These are phyloP conservation scores for Quadriops clusia DNA, from an alignment of 2,888 invertebrate species.

Conservation along the genomic window DNA sequence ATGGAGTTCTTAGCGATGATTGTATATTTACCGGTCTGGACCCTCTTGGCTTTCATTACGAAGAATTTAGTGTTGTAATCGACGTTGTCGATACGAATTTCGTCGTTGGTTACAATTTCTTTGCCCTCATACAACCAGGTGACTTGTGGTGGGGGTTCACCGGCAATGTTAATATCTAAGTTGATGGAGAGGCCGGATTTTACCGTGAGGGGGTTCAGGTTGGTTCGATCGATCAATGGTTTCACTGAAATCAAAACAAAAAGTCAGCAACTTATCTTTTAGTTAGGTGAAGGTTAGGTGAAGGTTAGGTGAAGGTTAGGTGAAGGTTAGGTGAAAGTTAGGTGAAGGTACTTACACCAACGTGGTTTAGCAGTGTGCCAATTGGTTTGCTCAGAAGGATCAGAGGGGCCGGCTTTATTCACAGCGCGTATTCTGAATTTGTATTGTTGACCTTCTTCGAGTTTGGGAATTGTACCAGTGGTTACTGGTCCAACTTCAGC, in stretches of 20 bases:
- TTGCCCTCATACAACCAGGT: constrained; percentile 76
- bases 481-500: constrained; percentile 76
- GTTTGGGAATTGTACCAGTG: constrained; percentile 75
- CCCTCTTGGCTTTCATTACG: constrained; percentile 68
- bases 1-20: constrained; percentile 86
- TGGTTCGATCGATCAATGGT: constrained; percentile 86
- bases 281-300: constrained; percentile 6
- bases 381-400: constrained; percentile 83
- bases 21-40: constrained; percentile 75
- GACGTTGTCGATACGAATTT: constrained; percentile 63
- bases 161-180: constrained; percentile 79
- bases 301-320: background rate
- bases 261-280: constrained; percentile 9
- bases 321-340: constrained; percentile 5
- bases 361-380: constrained; percentile 83
- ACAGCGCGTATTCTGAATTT: constrained; percentile 90
- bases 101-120: constrained; percentile 48
- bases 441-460: constrained; percentile 91
- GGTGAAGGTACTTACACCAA: constrained; percentile 55
- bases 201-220: constrained; percentile 69
- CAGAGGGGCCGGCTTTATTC: constrained; percentile 90
- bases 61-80: constrained; percentile 88
- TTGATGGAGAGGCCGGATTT: constrained; percentile 82
- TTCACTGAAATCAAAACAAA: constrained; percentile 56
- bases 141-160: constrained; percentile 87